Conservation (phyloP, 1,140 invertebrate species). For the Gryllus bimaculatus region DNA sequence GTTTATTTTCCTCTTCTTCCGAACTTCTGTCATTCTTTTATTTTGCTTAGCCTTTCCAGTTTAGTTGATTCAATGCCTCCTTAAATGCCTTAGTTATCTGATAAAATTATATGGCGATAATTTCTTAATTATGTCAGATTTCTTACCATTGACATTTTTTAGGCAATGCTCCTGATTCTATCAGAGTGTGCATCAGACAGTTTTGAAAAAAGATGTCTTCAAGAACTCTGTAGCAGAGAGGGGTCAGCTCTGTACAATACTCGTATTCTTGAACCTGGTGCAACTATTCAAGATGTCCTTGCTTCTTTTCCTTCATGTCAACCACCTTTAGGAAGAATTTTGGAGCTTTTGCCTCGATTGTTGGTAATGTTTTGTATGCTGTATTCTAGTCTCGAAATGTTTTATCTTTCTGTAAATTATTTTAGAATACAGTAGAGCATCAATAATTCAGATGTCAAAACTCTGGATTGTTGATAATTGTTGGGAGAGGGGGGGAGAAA, state of each 20-base stretch:
- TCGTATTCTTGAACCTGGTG: slow-evolving; percentile 46
- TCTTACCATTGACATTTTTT: slow-evolving; percentile 25
- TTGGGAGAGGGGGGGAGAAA: no score
- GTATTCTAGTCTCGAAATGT: neutral
- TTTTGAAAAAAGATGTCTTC: slow-evolving; percentile 48
- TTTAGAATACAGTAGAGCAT: neutral
- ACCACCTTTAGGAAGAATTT: slow-evolving; percentile 51
- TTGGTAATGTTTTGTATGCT: slow-evolving; percentile 27
- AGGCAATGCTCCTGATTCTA: slow-evolving; percentile 53
- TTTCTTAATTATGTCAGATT: neutral
- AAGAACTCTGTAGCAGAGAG: slow-evolving; percentile 53
- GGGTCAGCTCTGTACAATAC: slow-evolving; percentile 49
- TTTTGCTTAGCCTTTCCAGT: neutral
- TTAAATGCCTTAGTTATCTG: neutral
- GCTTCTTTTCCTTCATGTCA: slow-evolving; percentile 49
- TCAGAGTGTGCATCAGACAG: slow-evolving; percentile 46
- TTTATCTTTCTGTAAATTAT: neutral
- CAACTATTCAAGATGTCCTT: slow-evolving; percentile 56
- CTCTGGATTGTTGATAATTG: neutral
- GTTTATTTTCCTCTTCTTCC: neutral
- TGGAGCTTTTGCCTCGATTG: slow-evolving; percentile 63
- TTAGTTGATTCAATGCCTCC: neutral
- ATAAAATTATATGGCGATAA: neutral
- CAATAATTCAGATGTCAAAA: neutral
- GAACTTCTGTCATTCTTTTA: neutral